Conservation (phyloP, 2,888 invertebrate species). For the Trissolcus japonicus region DNA sequence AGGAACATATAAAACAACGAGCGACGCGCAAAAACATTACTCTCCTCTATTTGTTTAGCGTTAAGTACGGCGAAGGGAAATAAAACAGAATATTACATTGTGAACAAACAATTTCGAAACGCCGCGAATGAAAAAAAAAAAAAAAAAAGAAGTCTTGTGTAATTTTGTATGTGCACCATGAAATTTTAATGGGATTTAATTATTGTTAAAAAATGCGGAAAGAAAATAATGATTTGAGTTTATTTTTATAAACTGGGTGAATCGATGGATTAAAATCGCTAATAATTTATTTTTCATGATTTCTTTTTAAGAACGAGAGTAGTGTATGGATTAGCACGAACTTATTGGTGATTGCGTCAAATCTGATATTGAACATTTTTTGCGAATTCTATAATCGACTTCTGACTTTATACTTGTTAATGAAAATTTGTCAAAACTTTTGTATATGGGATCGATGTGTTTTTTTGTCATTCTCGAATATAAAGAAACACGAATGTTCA, state of each 20-base stretch:
- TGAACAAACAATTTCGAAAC: conserved; percentile 11
- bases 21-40: neutral
- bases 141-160: too few species aligned
- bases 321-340: conserved; percentile 5
- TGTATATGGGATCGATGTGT: conserved; percentile 31
- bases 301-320: neutral
- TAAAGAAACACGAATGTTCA: conserved; percentile 25
- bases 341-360: neutral
- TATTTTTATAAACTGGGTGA: too few species aligned
- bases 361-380: conserved; percentile 39
- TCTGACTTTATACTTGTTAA: conserved; percentile 28
- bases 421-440: conserved; percentile 51
- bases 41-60: conserved; percentile 4
- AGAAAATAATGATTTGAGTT: too few species aligned
- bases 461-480: conserved; percentile 22
- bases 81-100: neutral
- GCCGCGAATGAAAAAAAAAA: too few species aligned
- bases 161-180: too few species aligned
- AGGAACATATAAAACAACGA: conserved; percentile 15
- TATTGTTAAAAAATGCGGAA: too few species aligned
- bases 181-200: too few species aligned
- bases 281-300: neutral
- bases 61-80: conserved; percentile 14
- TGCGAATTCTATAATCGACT: conserved; percentile 43
- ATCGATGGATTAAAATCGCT: too few species aligned